Evolutionary conservation across 2,113 vertebrate genomes (phyloP).

Genomic region (Bubo blakistoni): DNA sequence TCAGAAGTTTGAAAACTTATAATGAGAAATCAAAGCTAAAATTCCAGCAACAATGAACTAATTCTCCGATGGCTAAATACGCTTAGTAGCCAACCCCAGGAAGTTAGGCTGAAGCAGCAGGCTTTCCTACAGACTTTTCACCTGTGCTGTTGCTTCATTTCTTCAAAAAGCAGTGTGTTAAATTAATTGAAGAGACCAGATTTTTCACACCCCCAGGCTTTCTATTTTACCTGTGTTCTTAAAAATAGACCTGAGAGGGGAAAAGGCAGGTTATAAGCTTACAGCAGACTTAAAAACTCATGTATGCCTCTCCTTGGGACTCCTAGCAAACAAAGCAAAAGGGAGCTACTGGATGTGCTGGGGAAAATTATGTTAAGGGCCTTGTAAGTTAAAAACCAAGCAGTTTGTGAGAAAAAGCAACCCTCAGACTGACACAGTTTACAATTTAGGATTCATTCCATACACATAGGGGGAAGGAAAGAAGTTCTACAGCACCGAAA

Average conservation of each 20-base stretch:
- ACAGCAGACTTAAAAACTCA: neutral
- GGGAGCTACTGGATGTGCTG: neutral
- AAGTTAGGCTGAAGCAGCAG: neutral
- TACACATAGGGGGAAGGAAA: neutral
- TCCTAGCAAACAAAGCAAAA: neutral
- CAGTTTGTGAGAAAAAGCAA: neutral
- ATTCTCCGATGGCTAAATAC: neutral
- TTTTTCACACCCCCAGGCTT: neutral
- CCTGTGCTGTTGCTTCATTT: neutral
- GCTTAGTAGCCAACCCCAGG: neutral
- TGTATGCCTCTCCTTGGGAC: neutral
- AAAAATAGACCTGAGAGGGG: neutral
- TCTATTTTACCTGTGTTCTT: neutral
- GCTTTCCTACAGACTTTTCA: neutral
- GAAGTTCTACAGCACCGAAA: neutral
- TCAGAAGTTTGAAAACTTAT: neutral
- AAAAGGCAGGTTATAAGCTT: neutral
- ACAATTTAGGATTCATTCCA: neutral
- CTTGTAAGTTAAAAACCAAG: neutral
- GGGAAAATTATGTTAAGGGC: neutral
- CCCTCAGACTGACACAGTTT: neutral
- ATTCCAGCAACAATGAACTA: conserved; percentile 2
- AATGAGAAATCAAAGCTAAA: conserved; percentile 28
- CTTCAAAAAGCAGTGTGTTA: neutral
- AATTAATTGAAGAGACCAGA: neutral